Conservation (phyloP, 2,888 invertebrate species). For the Fragum whitleyi region DNA sequence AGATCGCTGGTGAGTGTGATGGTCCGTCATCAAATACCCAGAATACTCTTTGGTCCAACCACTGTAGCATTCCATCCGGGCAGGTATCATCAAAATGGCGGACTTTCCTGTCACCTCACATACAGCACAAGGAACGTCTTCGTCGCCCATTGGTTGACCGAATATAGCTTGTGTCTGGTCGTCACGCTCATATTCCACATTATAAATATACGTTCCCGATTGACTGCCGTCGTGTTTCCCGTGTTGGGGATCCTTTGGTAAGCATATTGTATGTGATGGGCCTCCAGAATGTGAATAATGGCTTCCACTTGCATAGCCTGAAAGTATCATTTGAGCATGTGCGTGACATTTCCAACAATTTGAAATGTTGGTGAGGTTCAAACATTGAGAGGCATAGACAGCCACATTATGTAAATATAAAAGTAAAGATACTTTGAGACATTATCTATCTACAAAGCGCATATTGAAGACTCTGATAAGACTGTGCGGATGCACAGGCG, state of each 20-base stretch:
- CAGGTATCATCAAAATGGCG: conserved; percentile 14
- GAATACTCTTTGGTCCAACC: conserved; percentile 25
- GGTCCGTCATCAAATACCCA: conserved; percentile 16
- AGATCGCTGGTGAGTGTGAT: background rate
- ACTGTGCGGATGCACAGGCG: too few relatives aligned
- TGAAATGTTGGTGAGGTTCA: too few relatives aligned
- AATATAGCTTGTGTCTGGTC: background rate
- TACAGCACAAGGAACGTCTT: conserved; percentile 22
- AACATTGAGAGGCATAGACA: too few relatives aligned
- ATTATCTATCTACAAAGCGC: too few relatives aligned
- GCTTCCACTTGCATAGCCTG: conserved; percentile 17
- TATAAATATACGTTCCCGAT: background rate
- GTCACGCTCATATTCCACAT: background rate
- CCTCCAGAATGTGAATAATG: background rate
- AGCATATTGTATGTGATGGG: conserved; percentile 1
- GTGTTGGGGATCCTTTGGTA: conserved; percentile 17
- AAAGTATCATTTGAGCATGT: too few relatives aligned
- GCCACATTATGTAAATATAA: too few relatives aligned
- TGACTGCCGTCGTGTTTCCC: background rate
- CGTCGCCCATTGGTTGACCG: background rate
- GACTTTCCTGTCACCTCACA: background rate
- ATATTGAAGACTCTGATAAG: too few relatives aligned
- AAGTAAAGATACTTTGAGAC: too few relatives aligned
- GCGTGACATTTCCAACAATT: too few relatives aligned
- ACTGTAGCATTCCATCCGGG: conserved; percentile 10